Evolutionary conservation across 2,888 invertebrate species (phyloP).

Genomic region (Campoplex nolae): DNA sequence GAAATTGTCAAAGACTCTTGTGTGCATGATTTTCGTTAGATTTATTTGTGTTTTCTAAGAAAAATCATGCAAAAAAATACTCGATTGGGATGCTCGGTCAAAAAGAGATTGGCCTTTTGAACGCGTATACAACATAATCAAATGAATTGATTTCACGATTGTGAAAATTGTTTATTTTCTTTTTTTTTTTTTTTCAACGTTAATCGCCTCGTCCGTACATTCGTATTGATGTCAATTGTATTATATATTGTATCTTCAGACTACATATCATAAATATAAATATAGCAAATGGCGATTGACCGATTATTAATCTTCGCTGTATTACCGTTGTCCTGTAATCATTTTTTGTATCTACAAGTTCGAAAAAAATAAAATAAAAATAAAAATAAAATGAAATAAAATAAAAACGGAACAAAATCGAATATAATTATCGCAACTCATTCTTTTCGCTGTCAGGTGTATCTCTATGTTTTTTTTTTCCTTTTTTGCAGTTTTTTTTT

Average conservation of each 20-base stretch:
- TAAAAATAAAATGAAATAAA: not conserved
- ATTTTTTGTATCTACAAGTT: conserved; percentile 55
- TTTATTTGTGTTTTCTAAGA: not conserved
- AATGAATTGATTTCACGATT: not conserved
- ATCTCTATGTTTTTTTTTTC: not conserved
- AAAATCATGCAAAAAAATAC: not conserved
- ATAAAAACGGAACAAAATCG: not conserved
- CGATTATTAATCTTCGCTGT: conserved; percentile 32
- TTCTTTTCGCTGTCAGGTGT: conserved; percentile 33
- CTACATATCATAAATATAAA: conserved; percentile 66
- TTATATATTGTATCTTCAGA: conserved; percentile 68
- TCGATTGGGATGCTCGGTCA: not conserved
- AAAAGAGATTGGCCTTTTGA: not conserved
- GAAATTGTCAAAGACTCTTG: not conserved
- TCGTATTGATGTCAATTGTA: conserved; percentile 50
- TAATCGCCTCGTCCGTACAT: not conserved
- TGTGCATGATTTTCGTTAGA: not conserved
- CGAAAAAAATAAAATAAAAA: conserved; percentile 22
- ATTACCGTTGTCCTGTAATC: conserved; percentile 6
- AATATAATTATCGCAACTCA: conserved; percentile 16
- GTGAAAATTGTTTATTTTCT: not conserved
- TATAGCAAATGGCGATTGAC: conserved; percentile 32
- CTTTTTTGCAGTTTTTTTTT: not conserved
- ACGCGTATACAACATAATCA: not conserved
- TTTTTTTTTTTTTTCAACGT: not conserved